Conservation (phyloP, 2,113 vertebrate species). For the Phodopus roborovskii region DNA sequence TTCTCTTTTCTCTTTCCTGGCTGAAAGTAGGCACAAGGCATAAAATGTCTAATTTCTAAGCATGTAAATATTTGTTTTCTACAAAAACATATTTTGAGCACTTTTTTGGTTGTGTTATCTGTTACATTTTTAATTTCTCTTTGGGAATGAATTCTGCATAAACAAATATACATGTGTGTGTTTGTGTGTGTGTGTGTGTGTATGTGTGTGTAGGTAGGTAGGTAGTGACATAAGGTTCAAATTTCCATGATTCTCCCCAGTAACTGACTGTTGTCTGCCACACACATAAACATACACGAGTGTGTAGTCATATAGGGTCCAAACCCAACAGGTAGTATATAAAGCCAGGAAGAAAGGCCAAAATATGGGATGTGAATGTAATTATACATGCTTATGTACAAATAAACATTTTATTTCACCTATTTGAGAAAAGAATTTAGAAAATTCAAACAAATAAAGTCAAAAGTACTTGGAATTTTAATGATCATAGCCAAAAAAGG, state of each 20-base stretch:
- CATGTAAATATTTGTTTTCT: not conserved
- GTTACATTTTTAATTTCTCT: constrained; percentile 1
- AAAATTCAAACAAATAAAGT: constrained; percentile 56
- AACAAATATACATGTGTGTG: not conserved
- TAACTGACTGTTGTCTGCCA: not conserved
- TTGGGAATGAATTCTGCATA: constrained; percentile 24
- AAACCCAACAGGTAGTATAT: not conserved
- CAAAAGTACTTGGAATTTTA: constrained; percentile 72
- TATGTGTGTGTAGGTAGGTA: not conserved
- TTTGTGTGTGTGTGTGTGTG: not conserved
- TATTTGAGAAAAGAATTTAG: not conserved
- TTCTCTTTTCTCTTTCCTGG: not conserved
- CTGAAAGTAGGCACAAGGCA: not conserved
- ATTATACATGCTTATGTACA: not conserved
- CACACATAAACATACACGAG: not conserved
- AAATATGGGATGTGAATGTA: not conserved
- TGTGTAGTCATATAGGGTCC: not conserved
- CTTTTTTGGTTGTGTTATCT: not conserved
- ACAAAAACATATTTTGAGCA: constrained; percentile 14
- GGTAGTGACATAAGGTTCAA: not conserved
- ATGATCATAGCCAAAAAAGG: constrained; percentile 67
- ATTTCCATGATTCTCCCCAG: not conserved
- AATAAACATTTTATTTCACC: not conserved
- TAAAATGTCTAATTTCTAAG: not conserved
- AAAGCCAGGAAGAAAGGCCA: not conserved